phyloP scores from a whole-genome alignment of 2,113 vertebrate species.

The Nothocercus julius region DNA sequence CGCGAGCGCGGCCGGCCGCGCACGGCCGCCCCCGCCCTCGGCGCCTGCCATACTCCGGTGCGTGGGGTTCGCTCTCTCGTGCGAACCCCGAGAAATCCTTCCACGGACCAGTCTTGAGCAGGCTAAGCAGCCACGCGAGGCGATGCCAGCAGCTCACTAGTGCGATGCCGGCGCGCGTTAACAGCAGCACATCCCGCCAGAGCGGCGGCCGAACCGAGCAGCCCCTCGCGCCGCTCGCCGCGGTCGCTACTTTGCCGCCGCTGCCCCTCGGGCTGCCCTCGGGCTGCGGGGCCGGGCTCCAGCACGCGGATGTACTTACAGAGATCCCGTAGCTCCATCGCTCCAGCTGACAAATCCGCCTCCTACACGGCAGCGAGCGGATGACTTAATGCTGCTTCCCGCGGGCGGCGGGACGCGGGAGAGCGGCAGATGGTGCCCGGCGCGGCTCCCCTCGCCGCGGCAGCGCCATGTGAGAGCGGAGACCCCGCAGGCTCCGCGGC shows the following conservation, averaged over 20 bases:
- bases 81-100: neutral
- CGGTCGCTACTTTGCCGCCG: neutral
- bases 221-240: neutral
- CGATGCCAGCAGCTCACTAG: neutral
- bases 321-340: slow-evolving; percentile 82
- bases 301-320: slow-evolving; percentile 77
- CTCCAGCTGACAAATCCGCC: slow-evolving; percentile 57
- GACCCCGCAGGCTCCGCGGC: neutral
- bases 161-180: neutral
- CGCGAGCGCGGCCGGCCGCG: neutral
- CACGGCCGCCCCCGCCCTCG: neutral
- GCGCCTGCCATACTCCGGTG: neutral
- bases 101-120: neutral
- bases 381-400: slow-evolving; percentile 68
- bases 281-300: neutral
- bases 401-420: slow-evolving; percentile 37
- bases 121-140: neutral
- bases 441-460: slow-evolving; percentile 53
- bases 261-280: neutral
- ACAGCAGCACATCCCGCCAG: neutral
- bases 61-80: neutral
- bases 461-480: slow-evolving; percentile 74
- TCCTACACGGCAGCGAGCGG: slow-evolving; percentile 48
- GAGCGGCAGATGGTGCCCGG: slow-evolving; percentile 41
- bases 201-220: neutral